Evolutionary conservation across 2,888 invertebrate genomes (phyloP).

Genomic region (Tineola bisselliella): DNA sequence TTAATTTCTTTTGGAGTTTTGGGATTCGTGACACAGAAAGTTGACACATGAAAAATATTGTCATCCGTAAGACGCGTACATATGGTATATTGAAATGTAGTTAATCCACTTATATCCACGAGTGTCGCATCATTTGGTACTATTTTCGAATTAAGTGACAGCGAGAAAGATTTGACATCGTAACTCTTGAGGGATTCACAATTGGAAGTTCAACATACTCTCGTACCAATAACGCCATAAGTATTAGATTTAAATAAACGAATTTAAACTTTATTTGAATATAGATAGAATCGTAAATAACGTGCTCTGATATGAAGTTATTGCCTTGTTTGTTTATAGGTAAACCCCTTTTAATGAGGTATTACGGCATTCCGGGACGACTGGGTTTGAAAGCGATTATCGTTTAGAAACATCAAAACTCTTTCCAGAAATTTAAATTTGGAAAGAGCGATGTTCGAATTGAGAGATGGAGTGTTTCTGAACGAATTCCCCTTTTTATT

Average conservation of each 20-base stretch:
- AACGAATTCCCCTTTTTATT: conserved; percentile 44
- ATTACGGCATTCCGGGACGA: conserved; percentile 50
- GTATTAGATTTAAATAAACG: not conserved
- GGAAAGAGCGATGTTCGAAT: conserved; percentile 44
- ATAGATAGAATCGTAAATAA: not conserved
- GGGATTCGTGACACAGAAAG: not conserved
- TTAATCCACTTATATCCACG: not conserved
- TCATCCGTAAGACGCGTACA: not conserved
- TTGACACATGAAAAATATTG: not conserved
- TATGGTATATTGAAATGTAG: not conserved
- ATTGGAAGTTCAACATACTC: conserved; percentile 38
- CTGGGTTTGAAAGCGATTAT: conserved; percentile 45
- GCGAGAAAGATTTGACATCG: conserved; percentile 49
- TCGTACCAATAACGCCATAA: conserved; percentile 25
- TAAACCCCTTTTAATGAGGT: conserved; percentile 51
- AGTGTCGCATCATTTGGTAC: conserved; percentile 19
- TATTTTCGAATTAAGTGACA: conserved; percentile 50
- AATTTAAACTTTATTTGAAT: conserved; percentile 2
- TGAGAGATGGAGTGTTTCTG: conserved; percentile 52
- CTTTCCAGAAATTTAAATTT: conserved; percentile 62
- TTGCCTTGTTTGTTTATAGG: conserved; percentile 26
- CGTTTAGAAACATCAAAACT: conserved; percentile 52
- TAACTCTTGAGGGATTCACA: conserved; percentile 53
- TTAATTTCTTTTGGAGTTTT: too few species aligned
- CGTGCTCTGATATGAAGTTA: conserved; percentile 17